These are phyloP conservation scores for Gnatocerus cornutus DNA, from an alignment of 2,888 invertebrate genomes.

Conservation along the genomic window DNA sequence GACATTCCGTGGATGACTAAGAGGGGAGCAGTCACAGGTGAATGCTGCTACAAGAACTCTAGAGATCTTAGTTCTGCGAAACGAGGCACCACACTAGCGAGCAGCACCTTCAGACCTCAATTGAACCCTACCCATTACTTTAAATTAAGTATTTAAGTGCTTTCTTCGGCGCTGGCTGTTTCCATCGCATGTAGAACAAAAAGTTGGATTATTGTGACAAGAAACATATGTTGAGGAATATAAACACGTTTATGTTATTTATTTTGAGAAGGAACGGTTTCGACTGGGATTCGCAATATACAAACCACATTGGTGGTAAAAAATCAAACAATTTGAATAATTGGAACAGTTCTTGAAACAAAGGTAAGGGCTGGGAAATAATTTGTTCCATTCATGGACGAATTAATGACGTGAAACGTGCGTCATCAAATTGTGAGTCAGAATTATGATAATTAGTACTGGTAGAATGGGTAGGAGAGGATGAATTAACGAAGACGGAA, in stretches of 20 bases:
- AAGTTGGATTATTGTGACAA: slow-evolving; percentile 12
- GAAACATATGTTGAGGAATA: background rate
- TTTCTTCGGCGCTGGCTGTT: slow-evolving; percentile 44
- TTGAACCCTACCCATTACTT: slow-evolving; percentile 60
- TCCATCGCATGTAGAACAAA: slow-evolving; percentile 13
- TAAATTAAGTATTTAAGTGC: slow-evolving; percentile 57
- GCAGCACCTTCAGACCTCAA: slow-evolving; percentile 54
- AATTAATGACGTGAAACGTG: slow-evolving; percentile 25
- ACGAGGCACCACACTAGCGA: slow-evolving; percentile 20
- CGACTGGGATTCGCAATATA: background rate
- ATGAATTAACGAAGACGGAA: background rate
- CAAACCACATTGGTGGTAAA: too few relatives aligned
- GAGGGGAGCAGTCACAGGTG: slow-evolving; percentile 45
- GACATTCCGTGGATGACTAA: slow-evolving; percentile 20
- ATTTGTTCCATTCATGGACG: background rate
- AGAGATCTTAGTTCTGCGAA: slow-evolving; percentile 31
- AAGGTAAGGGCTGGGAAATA: background rate
- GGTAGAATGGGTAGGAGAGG: too few relatives aligned
- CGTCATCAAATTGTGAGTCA: slow-evolving; percentile 24
- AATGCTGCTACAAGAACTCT: slow-evolving; percentile 35
- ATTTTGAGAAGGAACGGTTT: background rate
- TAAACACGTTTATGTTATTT: background rate
- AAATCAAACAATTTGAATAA: background rate
- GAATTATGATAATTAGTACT: slow-evolving; percentile 9
- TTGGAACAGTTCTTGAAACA: background rate